Evolutionary conservation across 37 sponge, comb jelly and placozoan species (phyloP).

Genomic region (Ephydatia muelleri): DNA sequence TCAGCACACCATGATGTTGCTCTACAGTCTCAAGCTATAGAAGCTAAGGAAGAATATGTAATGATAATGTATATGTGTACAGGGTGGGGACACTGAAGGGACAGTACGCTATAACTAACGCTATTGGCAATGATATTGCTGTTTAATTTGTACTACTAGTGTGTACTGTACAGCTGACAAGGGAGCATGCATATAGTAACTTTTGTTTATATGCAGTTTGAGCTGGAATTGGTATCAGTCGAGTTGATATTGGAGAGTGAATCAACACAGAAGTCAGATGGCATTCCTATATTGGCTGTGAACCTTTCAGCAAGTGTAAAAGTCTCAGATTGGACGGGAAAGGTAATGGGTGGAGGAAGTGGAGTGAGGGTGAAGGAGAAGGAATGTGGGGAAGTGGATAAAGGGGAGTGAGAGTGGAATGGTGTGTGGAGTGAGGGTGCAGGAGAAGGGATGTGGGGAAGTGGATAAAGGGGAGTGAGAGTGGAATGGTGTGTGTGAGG

Average conservation of each 20-base stretch:
- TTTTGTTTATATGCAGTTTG: not conserved
- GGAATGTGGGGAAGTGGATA: no score
- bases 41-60: not conserved
- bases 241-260: conserved; percentile 64
- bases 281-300: conserved; percentile 39
- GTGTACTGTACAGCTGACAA: conserved; percentile 2
- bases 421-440: no score
- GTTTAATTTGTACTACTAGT: not conserved
- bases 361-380: no score
- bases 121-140: no score
- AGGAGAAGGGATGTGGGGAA: no score
- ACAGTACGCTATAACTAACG: no score
- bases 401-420: no score
- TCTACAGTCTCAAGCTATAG: not conserved
- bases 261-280: conserved; percentile 13
- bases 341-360: no score
- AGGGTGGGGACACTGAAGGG: no score
- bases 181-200: not conserved
- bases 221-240: conserved; percentile 25
- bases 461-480: no score
- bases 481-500: no score
- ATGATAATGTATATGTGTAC: not conserved
- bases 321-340: conserved; percentile 56
- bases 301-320: conserved; percentile 28
- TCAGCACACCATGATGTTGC: not conserved